These are phyloP conservation scores for Cerceris ruficornis DNA, from an alignment of 2,888 invertebrate genomes.

Conservation along the genomic window DNA sequence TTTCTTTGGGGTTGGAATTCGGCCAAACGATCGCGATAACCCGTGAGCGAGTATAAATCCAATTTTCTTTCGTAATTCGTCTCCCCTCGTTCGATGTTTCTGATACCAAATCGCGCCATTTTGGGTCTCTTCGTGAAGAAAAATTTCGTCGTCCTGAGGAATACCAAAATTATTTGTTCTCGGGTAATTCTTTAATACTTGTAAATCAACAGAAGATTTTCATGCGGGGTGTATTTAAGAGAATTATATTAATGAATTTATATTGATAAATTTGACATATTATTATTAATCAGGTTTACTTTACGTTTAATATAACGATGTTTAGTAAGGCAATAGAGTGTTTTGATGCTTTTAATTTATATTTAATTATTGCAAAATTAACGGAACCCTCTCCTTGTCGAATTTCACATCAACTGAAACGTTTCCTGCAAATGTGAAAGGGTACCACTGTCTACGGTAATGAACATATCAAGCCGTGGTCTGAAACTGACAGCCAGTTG, in stretches of 20 bases:
- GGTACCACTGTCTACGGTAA: neutral
- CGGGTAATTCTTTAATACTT: too few species aligned
- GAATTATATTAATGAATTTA: too few species aligned
- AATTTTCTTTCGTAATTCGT: constrained; percentile 55
- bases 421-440: neutral
- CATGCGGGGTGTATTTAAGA: too few species aligned
- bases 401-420: neutral
- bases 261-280: too few species aligned
- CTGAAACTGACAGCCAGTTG: constrained; percentile 21
- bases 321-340: too few species aligned
- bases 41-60: constrained; percentile 46
- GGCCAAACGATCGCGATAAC: constrained; percentile 10
- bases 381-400: neutral
- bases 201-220: too few species aligned
- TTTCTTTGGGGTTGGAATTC: constrained; percentile 18
- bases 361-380: neutral
- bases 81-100: neutral
- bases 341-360: too few species aligned
- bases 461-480: neutral
- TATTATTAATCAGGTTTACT: too few species aligned
- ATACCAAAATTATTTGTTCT: neutral
- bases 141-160: neutral
- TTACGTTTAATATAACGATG: too few species aligned
- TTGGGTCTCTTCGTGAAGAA: neutral
- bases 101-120: neutral